A percentile compares a stretch with the other conserved stretches of the same genome.
Evolutionary conservation across 2,888 invertebrate species (phyloP).

Genomic region (Pyrochroa serraticornis): DNA sequence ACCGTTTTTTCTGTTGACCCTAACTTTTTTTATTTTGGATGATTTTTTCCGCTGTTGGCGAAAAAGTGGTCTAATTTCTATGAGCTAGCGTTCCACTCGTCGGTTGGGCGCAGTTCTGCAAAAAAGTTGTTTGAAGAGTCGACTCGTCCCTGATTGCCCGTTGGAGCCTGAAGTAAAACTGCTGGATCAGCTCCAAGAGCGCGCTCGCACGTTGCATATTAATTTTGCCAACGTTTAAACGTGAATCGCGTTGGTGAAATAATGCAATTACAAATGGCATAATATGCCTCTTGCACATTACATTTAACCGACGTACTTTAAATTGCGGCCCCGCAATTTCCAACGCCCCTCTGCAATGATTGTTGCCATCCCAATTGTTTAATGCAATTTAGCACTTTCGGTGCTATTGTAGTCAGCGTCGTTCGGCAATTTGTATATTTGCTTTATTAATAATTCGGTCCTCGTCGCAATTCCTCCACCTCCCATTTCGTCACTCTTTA

Average conservation of each 20-base stretch:
- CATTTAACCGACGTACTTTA: conserved; percentile 35
- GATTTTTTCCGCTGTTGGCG: no score
- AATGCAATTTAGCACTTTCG: conserved; percentile 19
- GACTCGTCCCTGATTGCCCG: not conserved
- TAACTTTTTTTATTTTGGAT: no score
- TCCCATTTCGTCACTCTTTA: conserved; percentile 21
- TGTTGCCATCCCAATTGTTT: conserved; percentile 25
- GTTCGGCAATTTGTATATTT: conserved; percentile 10
- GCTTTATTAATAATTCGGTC: conserved; percentile 6
- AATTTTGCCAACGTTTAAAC: conserved; percentile 35
- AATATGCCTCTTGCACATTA: conserved; percentile 37
- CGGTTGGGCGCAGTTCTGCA: no score
- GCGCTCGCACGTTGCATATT: conserved; percentile 22
- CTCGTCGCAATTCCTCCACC: conserved; percentile 1
- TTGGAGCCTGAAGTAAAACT: not conserved
- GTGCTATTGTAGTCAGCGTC: conserved; percentile 4
- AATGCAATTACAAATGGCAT: conserved; percentile 37
- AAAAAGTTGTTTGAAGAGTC: not conserved
- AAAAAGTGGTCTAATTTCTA: no score
- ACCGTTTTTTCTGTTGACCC: no score
- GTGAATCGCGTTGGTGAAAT: conserved; percentile 33
- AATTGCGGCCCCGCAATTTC: conserved; percentile 25
- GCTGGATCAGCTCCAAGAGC: no score
- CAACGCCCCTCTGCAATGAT: conserved; percentile 21
- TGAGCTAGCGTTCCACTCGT: no score